Conservation (phyloP, 2,888 invertebrate species). For the Heliconius cydno region DNA sequence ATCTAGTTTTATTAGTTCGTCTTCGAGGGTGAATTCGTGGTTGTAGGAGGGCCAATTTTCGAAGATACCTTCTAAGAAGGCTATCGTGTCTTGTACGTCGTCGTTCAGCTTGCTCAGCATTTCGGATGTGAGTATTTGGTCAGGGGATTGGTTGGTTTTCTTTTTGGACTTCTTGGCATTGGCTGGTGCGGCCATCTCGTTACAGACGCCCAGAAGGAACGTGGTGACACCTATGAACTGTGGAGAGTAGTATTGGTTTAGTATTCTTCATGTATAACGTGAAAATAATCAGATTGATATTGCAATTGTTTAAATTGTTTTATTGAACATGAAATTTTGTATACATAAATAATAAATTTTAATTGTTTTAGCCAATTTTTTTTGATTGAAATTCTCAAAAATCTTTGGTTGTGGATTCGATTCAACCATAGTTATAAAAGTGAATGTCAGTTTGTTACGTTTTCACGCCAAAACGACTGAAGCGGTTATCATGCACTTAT, state of each 20-base stretch:
- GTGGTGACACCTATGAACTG: conserved; percentile 84
- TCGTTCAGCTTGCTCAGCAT: conserved; percentile 66
- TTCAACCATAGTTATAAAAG: no score
- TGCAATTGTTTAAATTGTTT: no score
- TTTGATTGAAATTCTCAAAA: no score
- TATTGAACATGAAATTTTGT: no score
- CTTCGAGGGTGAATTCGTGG: conserved; percentile 62
- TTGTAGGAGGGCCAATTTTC: conserved; percentile 71
- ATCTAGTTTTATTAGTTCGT: conserved; percentile 68
- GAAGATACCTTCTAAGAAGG: conserved; percentile 68
- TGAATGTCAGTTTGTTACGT: no score
- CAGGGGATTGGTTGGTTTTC: conserved; percentile 76
- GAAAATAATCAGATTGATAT: no score
- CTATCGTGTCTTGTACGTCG: conserved; percentile 64
- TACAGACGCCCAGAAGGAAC: conserved; percentile 82
- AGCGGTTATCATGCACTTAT: no score
- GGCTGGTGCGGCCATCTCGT: conserved; percentile 78
- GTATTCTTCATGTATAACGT: background rate
- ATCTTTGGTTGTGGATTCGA: no score
- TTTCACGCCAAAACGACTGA: no score
- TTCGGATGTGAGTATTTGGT: conserved; percentile 68
- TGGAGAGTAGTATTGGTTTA: background rate
- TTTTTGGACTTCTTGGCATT: conserved; percentile 84
- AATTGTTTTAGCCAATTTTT: no score
- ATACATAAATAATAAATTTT: no score